These are phyloP conservation scores for Periparus ater DNA, from an alignment of 2,797 vertebrate genomes.

Conservation along the genomic window DNA sequence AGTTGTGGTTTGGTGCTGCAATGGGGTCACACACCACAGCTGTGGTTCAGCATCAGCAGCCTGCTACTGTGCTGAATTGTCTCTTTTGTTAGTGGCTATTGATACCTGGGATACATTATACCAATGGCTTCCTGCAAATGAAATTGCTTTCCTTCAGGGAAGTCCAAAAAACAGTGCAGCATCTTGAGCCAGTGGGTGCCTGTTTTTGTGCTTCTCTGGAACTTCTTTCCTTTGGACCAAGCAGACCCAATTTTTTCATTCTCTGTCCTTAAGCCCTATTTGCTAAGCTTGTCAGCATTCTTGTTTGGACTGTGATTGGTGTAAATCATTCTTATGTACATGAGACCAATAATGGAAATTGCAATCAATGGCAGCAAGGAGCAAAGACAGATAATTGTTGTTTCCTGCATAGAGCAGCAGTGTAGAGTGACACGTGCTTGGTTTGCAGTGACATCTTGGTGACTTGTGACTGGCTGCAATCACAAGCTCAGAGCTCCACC, in stretches of 20 bases:
- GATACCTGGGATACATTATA: background rate
- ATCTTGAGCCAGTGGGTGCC: accelerated
- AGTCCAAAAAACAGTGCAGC: accelerated
- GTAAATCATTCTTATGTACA: background rate
- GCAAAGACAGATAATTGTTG: background rate
- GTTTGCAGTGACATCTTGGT: background rate
- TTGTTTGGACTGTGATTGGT: background rate
- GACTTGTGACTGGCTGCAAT: background rate
- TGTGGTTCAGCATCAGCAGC: background rate
- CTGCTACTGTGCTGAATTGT: background rate
- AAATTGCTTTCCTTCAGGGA: background rate
- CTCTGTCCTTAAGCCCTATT: background rate
- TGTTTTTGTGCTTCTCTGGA: background rate
- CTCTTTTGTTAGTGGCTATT: background rate
- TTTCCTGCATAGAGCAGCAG: background rate
- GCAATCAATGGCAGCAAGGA: background rate
- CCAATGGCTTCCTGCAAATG: background rate
- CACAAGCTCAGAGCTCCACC: background rate
- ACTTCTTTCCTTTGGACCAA: background rate
- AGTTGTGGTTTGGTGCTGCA: background rate
- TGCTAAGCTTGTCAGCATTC: background rate
- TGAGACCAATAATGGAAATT: background rate
- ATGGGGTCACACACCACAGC: background rate
- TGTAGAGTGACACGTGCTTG: background rate
- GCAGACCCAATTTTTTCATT: background rate